Base-by-base conservation (phyloP, 2,113 vertebrate genomes). In the Leptocoma aspasia region DNA sequence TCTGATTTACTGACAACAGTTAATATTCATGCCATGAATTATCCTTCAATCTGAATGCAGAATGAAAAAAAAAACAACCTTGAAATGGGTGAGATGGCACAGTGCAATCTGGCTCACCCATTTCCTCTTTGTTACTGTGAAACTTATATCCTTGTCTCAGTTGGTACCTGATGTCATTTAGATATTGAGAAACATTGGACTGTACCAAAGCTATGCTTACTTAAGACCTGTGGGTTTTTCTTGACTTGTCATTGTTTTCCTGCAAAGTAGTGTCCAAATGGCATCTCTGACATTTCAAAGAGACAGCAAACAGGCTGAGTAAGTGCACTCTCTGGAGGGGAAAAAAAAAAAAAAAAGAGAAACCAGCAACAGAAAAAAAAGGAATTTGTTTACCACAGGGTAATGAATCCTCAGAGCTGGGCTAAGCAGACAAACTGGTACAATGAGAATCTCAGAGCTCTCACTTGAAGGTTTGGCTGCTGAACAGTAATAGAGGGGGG, bases 21-120 rank as follows among this genome's bases (percentile, higher is more conserved):
- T 92, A 95, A 92, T 88, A 89, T 89, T 94, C 69, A 45, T 54
- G 52, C 49, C 31, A 72, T 68, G 72, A 89, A 64, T 66, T 86
- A 86, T 86, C 81, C 68, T 96, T 97, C 86, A 94, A 41, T 64
- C 61, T 83, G 57, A 96, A 93, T 39, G 61, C 20, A 14, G 39
- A 96, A 86, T 83, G 1, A 10, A 84, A 87, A 45, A 10, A 7
- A 10, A 69, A 90, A 45, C 4, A n/a, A 17, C 3, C 35, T 91
- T 94, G 89, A 92, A 96, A 87, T 49, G 89, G 50, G 60, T 78
- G 56, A 60, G 52, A 79, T 15, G 11, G n/a, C 88, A 82, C 57
- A 59, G 83, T 82, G 79, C 87, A 94, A 49, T 37, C 86, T 75
- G 86, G 63, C 61, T 97, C 73, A 92, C 83, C 56, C 84, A n/a